Percentiles rank a stretch among this genome's conserved stretches.
These are phyloP conservation scores for Pyrgilauda ruficollis DNA, from an alignment of 2,113 vertebrate genomes.

Conservation along the genomic window DNA sequence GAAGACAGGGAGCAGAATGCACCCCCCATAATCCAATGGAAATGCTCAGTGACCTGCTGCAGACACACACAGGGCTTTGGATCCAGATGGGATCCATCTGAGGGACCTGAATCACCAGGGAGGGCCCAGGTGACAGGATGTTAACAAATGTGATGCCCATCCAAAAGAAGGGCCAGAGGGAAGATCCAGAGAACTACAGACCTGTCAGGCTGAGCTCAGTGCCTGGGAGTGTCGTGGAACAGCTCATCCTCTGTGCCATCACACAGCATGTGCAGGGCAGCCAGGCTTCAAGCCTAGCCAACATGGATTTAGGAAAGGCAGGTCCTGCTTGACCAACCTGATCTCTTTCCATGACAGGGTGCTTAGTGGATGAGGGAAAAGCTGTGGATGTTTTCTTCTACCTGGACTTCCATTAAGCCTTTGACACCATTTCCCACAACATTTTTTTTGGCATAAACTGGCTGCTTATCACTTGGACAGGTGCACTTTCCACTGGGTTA, in stretches of 20 bases:
- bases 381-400: background rate
- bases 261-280: background rate
- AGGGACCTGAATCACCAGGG: background rate
- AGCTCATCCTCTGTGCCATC: background rate
- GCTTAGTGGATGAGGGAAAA: background rate
- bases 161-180: background rate
- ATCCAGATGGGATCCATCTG: background rate
- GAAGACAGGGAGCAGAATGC: background rate
- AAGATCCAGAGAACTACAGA: background rate
- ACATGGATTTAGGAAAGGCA: background rate
- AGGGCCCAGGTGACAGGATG: background rate
- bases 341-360: background rate
- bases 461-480: background rate
- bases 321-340: background rate
- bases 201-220: background rate
- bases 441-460: background rate
- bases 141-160: fast-evolving
- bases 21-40: background rate
- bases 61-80: background rate
- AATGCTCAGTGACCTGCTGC: background rate
- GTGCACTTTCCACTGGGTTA: background rate
- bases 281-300: background rate
- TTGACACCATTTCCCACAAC: background rate
- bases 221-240: background rate
- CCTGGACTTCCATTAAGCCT: background rate